These are phyloP conservation scores for Xylocampa areola DNA, from an alignment of 2,888 invertebrate species.

Conservation along the genomic window DNA sequence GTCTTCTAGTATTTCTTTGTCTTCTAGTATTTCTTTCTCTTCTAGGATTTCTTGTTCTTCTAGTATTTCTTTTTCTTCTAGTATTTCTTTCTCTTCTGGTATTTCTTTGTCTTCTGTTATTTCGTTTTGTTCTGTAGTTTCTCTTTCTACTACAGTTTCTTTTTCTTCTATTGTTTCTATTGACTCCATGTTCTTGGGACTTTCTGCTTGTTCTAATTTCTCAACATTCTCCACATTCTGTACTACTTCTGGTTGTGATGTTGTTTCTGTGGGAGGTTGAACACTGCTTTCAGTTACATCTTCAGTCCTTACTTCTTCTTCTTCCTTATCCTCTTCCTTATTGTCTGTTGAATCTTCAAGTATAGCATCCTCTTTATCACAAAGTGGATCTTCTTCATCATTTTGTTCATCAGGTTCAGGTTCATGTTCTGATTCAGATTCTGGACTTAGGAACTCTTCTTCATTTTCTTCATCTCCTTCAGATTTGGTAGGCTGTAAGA, in stretches of 20 bases:
- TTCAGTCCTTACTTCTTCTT: slow-evolving; percentile 13
- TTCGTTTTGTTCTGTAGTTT: slow-evolving; percentile 4
- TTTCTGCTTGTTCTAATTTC: slow-evolving; percentile 10
- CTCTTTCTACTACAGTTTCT: background rate
- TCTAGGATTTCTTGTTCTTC: slow-evolving; percentile 19
- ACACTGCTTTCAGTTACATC: slow-evolving; percentile 30
- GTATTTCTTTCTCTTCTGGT: slow-evolving; percentile 18
- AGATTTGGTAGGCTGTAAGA: slow-evolving; percentile 65
- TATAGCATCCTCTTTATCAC: slow-evolving; percentile 32
- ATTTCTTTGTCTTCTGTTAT: background rate
- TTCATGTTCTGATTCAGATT: slow-evolving; percentile 83
- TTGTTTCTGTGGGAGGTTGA: slow-evolving; percentile 8
- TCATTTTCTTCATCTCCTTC: slow-evolving; percentile 84
- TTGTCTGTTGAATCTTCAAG: slow-evolving; percentile 30
- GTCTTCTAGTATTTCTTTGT: slow-evolving; percentile 19
- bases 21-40: slow-evolving; percentile 13
- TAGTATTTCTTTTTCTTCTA: background rate
- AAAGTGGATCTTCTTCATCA: slow-evolving; percentile 54
- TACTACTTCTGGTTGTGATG: slow-evolving; percentile 21
- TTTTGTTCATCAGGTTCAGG: slow-evolving; percentile 73
- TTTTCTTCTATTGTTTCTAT: slow-evolving; percentile 5
- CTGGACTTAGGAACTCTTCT: slow-evolving; percentile 86
- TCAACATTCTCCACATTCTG: slow-evolving; percentile 28
- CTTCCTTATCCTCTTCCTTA: slow-evolving; percentile 36
- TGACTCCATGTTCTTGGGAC: background rate